Evolutionary conservation across 1,140 invertebrate species (phyloP).

Genomic region (Macrocentrus cingulum): DNA sequence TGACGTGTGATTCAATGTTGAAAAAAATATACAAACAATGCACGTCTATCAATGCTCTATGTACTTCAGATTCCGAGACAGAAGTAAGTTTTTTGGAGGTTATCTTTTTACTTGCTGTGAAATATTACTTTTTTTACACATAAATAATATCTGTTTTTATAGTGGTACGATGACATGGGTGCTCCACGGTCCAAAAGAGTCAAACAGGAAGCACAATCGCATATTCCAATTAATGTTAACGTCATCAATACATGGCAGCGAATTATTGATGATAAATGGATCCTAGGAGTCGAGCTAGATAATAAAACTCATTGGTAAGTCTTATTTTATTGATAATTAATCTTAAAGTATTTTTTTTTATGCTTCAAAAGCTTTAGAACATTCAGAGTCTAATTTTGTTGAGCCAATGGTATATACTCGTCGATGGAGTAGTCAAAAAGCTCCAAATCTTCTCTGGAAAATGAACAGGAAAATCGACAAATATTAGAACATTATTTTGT

Average conservation of each 20-base stretch:
- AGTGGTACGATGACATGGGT: constrained; percentile 39
- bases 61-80: no score
- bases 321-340: constrained; percentile 32
- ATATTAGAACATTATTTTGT: constrained; percentile 9
- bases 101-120: no score
- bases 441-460: constrained; percentile 77
- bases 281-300: constrained; percentile 40
- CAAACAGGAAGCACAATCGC: not conserved
- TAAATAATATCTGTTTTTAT: constrained; percentile 20
- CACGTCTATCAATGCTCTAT: no score
- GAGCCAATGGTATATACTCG: constrained; percentile 70
- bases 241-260: constrained; percentile 36
- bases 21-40: no score
- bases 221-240: constrained; percentile 26
- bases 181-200: constrained; percentile 36
- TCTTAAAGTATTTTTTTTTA: constrained; percentile 36
- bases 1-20: no score
- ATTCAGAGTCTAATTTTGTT: constrained; percentile 48
- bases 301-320: constrained; percentile 45
- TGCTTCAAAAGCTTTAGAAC: constrained; percentile 37
- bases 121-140: no score
- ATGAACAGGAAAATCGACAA: not conserved
- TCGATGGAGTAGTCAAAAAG: constrained; percentile 79
- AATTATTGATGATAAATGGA: constrained; percentile 45
- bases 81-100: no score